Evolutionary conservation across 2,888 invertebrate species (phyloP).

Genomic region (Augochlorella aurata): DNA sequence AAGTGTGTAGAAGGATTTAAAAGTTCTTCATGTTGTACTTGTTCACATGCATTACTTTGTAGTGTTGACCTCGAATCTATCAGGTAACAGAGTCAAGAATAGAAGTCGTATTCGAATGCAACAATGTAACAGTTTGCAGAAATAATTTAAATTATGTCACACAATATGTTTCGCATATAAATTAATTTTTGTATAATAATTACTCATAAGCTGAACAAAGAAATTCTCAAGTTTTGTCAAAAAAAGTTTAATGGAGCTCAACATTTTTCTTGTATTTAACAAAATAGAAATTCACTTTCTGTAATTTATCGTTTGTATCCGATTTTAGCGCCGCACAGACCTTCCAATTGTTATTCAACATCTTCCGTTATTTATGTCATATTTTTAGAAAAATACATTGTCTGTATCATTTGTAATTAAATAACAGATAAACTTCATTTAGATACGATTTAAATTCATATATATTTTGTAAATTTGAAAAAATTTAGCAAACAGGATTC

Average conservation of each 20-base stretch:
- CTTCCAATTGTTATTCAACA: background rate
- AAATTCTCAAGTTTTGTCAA: background rate
- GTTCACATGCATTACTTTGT: background rate
- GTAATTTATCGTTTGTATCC: background rate
- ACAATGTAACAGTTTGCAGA: background rate
- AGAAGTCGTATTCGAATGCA: constrained; percentile 2
- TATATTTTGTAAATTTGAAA: background rate
- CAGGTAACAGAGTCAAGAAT: background rate
- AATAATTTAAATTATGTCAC: background rate
- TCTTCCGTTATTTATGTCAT: background rate
- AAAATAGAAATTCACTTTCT: background rate
- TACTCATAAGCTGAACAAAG: background rate
- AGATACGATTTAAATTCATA: background rate
- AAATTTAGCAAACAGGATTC: background rate
- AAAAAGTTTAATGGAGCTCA: background rate
- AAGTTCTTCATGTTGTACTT: background rate
- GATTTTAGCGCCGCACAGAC: background rate
- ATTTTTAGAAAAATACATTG: background rate
- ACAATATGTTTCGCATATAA: background rate
- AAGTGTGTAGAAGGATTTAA: background rate
- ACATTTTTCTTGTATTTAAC: background rate
- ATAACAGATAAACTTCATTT: background rate
- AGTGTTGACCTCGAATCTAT: constrained; percentile 1
- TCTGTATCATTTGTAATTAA: background rate
- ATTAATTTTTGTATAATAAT: background rate